phyloP scores from a whole-genome alignment of 2,113 vertebrate genomes.

The Larimichthys polyactis region DNA sequence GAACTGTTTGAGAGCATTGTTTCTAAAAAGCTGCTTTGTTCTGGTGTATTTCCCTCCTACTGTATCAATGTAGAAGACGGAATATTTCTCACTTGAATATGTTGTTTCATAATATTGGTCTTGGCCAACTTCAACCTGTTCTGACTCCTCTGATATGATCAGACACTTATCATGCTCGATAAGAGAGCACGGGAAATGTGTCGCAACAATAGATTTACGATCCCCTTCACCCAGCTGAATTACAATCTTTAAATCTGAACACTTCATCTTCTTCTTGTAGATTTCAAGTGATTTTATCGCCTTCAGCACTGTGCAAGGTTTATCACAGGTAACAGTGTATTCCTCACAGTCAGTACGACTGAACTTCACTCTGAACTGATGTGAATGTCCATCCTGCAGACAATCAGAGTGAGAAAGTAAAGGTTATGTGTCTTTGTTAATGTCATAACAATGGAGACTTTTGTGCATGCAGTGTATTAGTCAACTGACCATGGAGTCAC shows the following conservation, averaged over 20 bases:
- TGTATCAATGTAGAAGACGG: slow-evolving; percentile 35
- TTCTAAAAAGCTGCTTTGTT: slow-evolving; percentile 15
- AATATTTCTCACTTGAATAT: background rate
- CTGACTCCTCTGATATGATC: fast-evolving
- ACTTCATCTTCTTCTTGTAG: fast-evolving
- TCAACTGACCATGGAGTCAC: too few species aligned
- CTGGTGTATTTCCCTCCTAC: fast-evolving
- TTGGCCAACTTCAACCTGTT: slow-evolving; percentile 15
- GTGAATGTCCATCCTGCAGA: background rate
- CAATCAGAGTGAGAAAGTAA: background rate
- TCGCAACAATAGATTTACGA: background rate
- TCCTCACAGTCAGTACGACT: fast-evolving
- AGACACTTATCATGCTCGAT: fast-evolving
- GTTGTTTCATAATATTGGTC: fast-evolving
- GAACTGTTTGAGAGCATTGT: fast-evolving
- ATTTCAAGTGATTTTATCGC: background rate
- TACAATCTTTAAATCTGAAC: slow-evolving; percentile 6
- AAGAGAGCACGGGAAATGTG: slow-evolving; percentile 56
- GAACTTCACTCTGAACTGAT: fast-evolving
- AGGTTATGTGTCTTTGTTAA: too few species aligned
- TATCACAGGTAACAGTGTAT: background rate
- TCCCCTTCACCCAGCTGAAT: slow-evolving; percentile 2
- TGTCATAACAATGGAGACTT: too few species aligned
- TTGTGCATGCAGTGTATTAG: too few species aligned
- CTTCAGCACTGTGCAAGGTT: slow-evolving; percentile 26